A percentile compares a stretch with the other conserved stretches of the same genome.
phyloP scores from a whole-genome alignment of 2,888 invertebrate species.

The Folsomia manolachei region DNA sequence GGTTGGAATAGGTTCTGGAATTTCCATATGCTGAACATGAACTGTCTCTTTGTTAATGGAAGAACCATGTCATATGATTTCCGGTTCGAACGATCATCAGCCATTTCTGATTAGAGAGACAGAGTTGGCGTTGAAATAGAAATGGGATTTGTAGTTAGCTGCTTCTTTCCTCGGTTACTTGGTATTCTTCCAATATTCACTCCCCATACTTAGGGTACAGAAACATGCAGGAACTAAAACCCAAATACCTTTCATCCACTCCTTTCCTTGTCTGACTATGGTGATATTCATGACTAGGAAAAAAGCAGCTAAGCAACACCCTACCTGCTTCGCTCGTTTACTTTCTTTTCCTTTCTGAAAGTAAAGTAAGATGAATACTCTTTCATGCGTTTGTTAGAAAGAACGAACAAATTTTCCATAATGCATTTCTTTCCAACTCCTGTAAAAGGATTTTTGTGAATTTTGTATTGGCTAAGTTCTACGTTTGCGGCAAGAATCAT shows the following conservation, averaged over 20 bases:
- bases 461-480: too few species aligned
- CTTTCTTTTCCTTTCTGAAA: neutral
- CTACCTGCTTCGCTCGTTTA: neutral
- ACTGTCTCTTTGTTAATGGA: conserved; percentile 48
- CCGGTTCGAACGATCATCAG: conserved; percentile 18
- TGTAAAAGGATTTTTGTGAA: too few species aligned
- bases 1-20: conserved; percentile 1
- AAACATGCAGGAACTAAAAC: too few species aligned
- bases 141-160: conserved; percentile 6
- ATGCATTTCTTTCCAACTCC: too few species aligned
- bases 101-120: neutral
- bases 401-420: too few species aligned
- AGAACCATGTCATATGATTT: conserved; percentile 46
- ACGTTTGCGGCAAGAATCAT: too few species aligned
- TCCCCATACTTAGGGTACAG: neutral
- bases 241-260: too few species aligned
- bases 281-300: neutral
- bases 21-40: conserved; percentile 35
- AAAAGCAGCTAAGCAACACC: neutral
- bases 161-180: neutral
- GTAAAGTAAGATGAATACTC: neutral
- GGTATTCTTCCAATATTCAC: neutral
- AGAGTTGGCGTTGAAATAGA: too few species aligned
- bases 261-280: neutral
- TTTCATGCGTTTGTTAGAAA: neutral